Base-by-base conservation (phyloP, 2,113 vertebrate genomes). In the Syngnathus typhle region DNA sequence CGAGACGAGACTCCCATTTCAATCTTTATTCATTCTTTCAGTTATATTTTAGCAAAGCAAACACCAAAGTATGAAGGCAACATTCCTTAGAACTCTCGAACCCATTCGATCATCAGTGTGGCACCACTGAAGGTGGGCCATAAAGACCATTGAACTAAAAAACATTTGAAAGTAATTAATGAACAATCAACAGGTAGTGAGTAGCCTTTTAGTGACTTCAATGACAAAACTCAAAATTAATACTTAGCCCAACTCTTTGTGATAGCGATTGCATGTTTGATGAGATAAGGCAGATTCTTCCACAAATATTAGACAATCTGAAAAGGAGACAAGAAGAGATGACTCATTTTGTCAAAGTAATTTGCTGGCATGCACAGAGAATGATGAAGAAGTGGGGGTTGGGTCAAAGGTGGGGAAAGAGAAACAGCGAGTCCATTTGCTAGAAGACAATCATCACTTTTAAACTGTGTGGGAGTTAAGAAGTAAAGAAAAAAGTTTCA, bases 41-140 rank as follows among this genome's bases (percentile, higher is more conserved):
- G 73, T 89, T 88, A 88, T 86, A 89, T 82, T 88, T 90, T 88
- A 91, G 89, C 90, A 92, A 92, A 91, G 91, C 91, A 92, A 91
- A 92, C 90, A 92, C 89, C 88, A 87, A 90, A 88, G 83, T 86
- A 91, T 92, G 91, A 92, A 92, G 91, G 90, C 89, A 89, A 90
- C 83, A 67, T 85, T 89, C 91, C 78, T 82, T 82, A 88, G 72
- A 88, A 82, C 71, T 77, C 71, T 76, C 27, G 27, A 71, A 82
- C 80, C 80, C 59, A 72, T 92, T 74, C 75, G 71, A 84, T 88
- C 82, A 79, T 77, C 79, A 82, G 71, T 85, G 90, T 92, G 89
- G 89, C 87, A 90, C 82, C 87, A 84, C 81, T 84, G 68, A 87
- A 88, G 86, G 65, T 65, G 77, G 85, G 66, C 64, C 47, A 85